Evolutionary conservation across 2,888 invertebrate genomes (phyloP), one percentile per base, ranked within the genome.

Genomic region (Andrena dorsata): DNA sequence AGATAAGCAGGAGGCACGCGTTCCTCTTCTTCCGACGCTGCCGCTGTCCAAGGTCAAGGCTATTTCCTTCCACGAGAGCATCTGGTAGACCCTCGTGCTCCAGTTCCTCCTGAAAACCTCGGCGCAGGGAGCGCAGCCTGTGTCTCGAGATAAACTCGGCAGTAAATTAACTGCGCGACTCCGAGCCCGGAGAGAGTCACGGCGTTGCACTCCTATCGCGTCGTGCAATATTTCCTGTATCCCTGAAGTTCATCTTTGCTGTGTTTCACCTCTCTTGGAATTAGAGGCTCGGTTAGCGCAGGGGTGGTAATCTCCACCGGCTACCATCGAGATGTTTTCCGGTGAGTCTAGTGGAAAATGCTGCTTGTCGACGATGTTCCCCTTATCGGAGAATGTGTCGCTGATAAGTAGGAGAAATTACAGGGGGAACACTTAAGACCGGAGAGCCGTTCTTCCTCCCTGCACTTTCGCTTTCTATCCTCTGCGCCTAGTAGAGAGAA

Each of bases 31-130:
- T 80, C 64, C 75, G 41, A 61, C 47, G 70, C 26, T 13, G 41
- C 60, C n/a, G 41, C 63, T 70, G 6, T 65, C 41, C 76, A 84
- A 87, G 87, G 87, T 86, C 87, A 86, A 88, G 87, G 86, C 77
- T 84, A 83, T 51, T 69, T 61, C 76, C 61, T 73, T 61, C 65
- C 28, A 61, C 47, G 16, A 70, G 82, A 75, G 82, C 85, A 84
- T 82, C 85, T 85, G 87, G 83, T 49, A 49, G 16, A 16, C 28
- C 47, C 78, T 60, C 76, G 47, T 49, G 76, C 30, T 56, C 10
- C 28, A 41, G 56, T 53, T 82, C 71, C 51, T 72, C 68, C 58
- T 16, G 74, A 73, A 76, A 64, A 84, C 60, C 79, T 75, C 69
- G n/a, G 64, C 66, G 41, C 26, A 61, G 32, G 32, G 58, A 69